phyloP scores from a whole-genome alignment of 35 echinoderm and acorn worm species.

The Ptychodera flava region DNA sequence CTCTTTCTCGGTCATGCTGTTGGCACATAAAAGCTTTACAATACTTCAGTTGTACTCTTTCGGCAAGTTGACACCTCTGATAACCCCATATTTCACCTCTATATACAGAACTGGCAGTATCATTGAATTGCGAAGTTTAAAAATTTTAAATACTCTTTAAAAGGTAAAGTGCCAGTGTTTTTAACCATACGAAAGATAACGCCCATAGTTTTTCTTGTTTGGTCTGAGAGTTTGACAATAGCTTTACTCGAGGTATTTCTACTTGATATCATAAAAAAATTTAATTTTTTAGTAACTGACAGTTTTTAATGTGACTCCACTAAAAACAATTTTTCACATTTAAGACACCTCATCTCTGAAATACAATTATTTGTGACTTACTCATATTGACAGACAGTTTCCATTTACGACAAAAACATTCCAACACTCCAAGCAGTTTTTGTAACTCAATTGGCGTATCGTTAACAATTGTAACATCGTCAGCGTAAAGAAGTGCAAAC shows the following conservation, averaged over 20 bases:
- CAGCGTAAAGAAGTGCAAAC: not conserved
- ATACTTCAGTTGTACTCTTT: not conserved
- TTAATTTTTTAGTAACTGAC: not conserved
- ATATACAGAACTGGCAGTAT: not conserved
- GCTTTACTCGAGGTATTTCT: not conserved
- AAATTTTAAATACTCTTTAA: not conserved
- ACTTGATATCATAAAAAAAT: not conserved
- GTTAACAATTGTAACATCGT: not conserved
- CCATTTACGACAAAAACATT: not conserved
- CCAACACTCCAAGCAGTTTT: not conserved
- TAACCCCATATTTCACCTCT: not conserved
- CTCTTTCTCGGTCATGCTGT: no score
- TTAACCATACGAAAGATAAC: not conserved
- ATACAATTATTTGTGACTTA: not conserved
- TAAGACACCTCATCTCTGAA: not conserved
- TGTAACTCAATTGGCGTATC: not conserved
- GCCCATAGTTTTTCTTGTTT: not conserved
- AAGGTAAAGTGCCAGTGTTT: not conserved
- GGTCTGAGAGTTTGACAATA: not conserved
- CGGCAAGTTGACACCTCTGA: not conserved
- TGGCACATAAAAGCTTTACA: not conserved
- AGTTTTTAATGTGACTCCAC: not conserved
- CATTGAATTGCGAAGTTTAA: not conserved
- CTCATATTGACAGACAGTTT: not conserved
- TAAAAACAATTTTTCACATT: not conserved